Evolutionary conservation across 2,797 vertebrate genomes (phyloP), one percentile per base, ranked within the genome.

Genomic region (Uromys caudimaculatus): DNA sequence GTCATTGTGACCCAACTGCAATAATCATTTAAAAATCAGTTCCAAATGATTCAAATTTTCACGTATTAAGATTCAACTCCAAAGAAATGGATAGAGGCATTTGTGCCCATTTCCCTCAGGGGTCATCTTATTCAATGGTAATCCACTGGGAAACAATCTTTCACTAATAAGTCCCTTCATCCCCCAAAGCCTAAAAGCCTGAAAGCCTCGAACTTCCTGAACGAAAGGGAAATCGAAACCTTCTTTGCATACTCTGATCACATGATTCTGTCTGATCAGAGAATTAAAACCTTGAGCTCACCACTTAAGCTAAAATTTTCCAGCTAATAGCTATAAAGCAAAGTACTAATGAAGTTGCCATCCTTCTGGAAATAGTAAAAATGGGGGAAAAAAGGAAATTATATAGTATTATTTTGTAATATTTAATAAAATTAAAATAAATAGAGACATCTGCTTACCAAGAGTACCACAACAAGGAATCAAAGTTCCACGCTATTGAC

Each of bases 361-460:
- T 60, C 23, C 67, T 35, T 78, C 75, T 84, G 24, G 24, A 71
- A 88, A 69, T 62, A 78, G 54, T 76, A 88, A 87, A 89, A 76
- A n/a, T n/a, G 32, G 64, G 32, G 64, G 6, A 1, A 69, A 69
- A 69, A 32, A n/a, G n/a, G n/a, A 35, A 69, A 23, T 56, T 84
- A 38, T 35, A 6, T 56, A 76, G 8, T 54, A 24, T 24, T 60
- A 2, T 64, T 82, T 81, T 50, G 71, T 0, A 27, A 41, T 52
- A 41, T 79, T 92, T 92, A 88, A 50, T 67, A 73, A 52, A 95
- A 35, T 58, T 73, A 52, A 75, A 91, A 77, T 8, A 62, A 50
- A 44, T 35, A 88, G 41, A 44, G 13, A 3, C 69, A 44, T 27
- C 21, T 67, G 50, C 69, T 84, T 88, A 75, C 29, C 38, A 78